Percentiles rank a stretch among this genome's conserved stretches.
phyloP scores from a whole-genome alignment of 2,797 vertebrate genomes.

The Semotilus atromaculatus region DNA sequence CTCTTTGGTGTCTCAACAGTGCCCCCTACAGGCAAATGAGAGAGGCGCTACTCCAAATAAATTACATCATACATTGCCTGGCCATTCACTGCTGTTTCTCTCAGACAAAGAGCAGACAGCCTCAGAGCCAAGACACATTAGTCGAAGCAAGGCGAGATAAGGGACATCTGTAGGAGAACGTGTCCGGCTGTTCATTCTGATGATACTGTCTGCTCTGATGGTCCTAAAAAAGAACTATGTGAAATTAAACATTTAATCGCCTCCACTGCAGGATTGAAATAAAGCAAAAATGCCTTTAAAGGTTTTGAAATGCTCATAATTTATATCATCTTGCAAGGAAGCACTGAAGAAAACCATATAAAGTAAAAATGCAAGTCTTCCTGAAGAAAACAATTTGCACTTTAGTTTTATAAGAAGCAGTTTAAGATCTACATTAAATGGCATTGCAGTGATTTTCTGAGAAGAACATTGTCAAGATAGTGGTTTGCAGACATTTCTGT shows the following conservation, averaged over 20 bases:
- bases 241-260: conserved; percentile 25
- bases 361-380: neutral
- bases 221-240: conserved; percentile 40
- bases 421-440: neutral
- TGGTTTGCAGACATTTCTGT: neutral
- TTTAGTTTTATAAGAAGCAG: neutral
- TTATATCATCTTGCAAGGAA: neutral
- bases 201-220: conserved; percentile 46
- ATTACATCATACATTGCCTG: conserved; percentile 62
- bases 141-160: conserved; percentile 51
- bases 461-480: neutral
- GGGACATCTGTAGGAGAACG: conserved; percentile 45
- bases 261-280: neutral
- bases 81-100: conserved; percentile 48
- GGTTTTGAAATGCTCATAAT: neutral
- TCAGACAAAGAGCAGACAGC: conserved; percentile 63
- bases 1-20: conserved; percentile 52
- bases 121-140: conserved; percentile 45
- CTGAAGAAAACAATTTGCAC: neutral
- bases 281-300: neutral
- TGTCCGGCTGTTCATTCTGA: conserved; percentile 48
- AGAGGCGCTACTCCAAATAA: conserved; percentile 21
- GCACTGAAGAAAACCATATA: too few relatives aligned
- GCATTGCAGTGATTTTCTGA: conserved; percentile 1
- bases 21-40: conserved; percentile 51